Evolutionary conservation across 2,888 invertebrate species (phyloP).

Genomic region (Caenorhabditis drosophilae): DNA sequence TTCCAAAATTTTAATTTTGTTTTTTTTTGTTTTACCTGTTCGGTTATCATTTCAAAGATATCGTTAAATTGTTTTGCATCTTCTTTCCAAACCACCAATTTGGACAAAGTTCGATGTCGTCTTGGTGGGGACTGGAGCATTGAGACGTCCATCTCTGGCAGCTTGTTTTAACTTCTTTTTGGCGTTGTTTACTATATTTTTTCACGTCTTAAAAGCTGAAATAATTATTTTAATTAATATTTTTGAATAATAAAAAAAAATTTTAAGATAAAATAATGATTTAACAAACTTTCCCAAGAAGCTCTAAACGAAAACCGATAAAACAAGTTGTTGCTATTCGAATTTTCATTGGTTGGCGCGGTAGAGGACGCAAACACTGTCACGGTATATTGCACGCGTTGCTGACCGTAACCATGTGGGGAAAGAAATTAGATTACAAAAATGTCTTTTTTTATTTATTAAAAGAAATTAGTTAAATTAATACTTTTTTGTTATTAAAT

Average conservation of each 20-base stretch:
- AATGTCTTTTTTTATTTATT: too few relatives aligned
- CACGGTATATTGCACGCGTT: constrained; percentile 13
- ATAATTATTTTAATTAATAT: not conserved
- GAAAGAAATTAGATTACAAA: too few relatives aligned
- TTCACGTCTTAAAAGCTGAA: too few relatives aligned
- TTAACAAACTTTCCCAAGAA: not conserved
- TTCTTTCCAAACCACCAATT: constrained; percentile 21
- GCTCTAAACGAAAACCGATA: not conserved
- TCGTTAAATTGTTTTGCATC: constrained; percentile 20
- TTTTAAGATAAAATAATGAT: not conserved
- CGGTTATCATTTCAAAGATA: constrained; percentile 26
- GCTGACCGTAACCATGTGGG: not conserved
- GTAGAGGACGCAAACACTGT: constrained; percentile 20
- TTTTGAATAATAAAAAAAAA: not conserved
- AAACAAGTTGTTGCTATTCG: not conserved
- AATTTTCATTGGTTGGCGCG: not conserved
- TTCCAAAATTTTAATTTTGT: not conserved
- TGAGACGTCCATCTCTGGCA: constrained; percentile 30
- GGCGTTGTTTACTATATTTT: not conserved
- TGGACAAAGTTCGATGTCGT: constrained; percentile 23
- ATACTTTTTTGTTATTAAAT: too few relatives aligned
- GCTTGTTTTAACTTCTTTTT: not conserved
- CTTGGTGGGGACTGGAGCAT: constrained; percentile 30
- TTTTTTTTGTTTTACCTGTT: constrained; percentile 4
- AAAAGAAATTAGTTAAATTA: too few relatives aligned